A percentile compares a stretch with the other conserved stretches of the same genome.
Conservation (phyloP, 2,113 vertebrate species). For the Gopherus evgoodei region DNA sequence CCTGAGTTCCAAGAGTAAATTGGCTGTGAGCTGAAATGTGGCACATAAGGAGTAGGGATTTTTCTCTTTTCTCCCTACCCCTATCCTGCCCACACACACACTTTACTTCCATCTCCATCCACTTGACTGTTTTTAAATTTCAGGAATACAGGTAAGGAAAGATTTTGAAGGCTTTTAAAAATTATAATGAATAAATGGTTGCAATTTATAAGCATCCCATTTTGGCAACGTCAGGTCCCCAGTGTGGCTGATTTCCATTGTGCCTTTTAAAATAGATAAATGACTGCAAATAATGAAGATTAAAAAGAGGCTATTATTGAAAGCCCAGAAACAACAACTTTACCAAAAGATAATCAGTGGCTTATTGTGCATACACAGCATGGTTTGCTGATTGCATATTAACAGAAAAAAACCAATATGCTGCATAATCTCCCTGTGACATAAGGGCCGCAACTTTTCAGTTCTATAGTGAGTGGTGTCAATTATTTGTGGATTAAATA, state of each 20-base stretch:
- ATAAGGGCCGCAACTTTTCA: background rate
- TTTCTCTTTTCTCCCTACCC: background rate
- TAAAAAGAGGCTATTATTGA: background rate
- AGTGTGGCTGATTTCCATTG: background rate
- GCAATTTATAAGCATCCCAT: background rate
- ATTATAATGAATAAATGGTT: background rate
- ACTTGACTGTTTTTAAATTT: background rate
- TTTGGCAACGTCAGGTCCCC: slow-evolving; percentile 1
- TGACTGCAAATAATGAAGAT: background rate
- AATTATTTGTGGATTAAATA: background rate
- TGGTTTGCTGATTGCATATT: background rate
- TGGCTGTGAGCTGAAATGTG: background rate
- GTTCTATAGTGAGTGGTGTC: background rate
- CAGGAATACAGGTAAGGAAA: background rate
- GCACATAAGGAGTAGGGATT: fast-evolving
- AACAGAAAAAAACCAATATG: background rate
- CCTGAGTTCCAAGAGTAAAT: background rate
- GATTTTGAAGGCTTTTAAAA: background rate
- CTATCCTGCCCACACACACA: background rate
- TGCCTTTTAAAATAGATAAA: background rate
- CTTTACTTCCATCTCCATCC: background rate
- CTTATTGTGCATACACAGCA: background rate
- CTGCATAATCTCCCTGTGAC: background rate
- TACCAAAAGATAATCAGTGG: background rate
- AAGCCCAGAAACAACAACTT: background rate